These are phyloP conservation scores for Drosophila neoperkinsi DNA, from an alignment of 2,888 invertebrate species.

Conservation along the genomic window DNA sequence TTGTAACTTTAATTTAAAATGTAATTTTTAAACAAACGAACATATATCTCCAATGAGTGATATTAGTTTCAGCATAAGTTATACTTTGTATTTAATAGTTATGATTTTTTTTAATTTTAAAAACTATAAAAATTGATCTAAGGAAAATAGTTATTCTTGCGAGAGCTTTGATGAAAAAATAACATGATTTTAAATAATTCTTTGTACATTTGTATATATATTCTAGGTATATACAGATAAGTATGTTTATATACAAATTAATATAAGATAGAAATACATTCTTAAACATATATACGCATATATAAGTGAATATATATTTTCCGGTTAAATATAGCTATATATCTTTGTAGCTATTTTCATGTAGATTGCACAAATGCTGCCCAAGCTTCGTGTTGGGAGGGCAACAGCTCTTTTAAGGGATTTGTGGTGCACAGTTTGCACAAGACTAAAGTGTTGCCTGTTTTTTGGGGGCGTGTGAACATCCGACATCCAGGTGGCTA, in stretches of 20 bases:
- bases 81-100: neutral
- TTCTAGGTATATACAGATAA: neutral
- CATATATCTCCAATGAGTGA: too few species aligned
- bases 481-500: constrained; percentile 22
- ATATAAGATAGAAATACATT: too few species aligned
- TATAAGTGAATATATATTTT: neutral
- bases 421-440: constrained; percentile 1
- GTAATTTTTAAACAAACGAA: too few species aligned
- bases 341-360: neutral
- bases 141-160: neutral
- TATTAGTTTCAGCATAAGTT: too few species aligned
- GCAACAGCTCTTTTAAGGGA: neutral
- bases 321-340: neutral
- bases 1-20: neutral
- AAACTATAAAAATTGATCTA: neutral
- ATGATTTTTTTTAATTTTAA: neutral
- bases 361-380: neutral
- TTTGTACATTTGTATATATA: neutral
- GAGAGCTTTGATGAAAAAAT: neutral
- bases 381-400: neutral
- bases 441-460: constrained; percentile 10
- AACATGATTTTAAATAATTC: neutral
- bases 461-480: constrained; percentile 4
- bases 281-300: neutral
- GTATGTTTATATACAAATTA: too few species aligned